Evolutionary conservation across 1,140 invertebrate species (phyloP), one percentile per base, ranked within the genome.

Genomic region (Pachypeltis micranthus): DNA sequence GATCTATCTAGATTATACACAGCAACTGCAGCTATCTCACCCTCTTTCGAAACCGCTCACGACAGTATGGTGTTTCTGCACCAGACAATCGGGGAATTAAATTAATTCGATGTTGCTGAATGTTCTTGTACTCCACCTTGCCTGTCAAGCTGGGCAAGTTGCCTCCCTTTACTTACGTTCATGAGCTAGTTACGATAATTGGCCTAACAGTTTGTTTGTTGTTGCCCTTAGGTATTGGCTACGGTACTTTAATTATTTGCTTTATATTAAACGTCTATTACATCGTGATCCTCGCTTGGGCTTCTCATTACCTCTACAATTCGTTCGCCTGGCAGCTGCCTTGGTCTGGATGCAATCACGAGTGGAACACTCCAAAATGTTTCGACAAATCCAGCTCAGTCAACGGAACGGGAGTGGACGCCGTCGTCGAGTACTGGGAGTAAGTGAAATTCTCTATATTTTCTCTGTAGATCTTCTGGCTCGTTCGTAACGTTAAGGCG

Each of bases 351-450:
- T 83, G 81, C 62, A 69, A 71, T 27, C 72, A 79, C 63, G 63
- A 57, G 39, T 82, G 81, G 80, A 82, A 75, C 63, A 74, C 73
- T 2, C 51, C 63, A 0, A 68, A 69, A 12, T 75, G 74, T 59
- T 72, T 72, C 47, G 59, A 55, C 16, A 44, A 60, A 21, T 29
- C 19, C 1, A 31, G 57, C 25, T n/a, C n/a, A n/a, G 58, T 1
- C 29, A 63, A 57, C 56, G 59, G 19, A 55, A 61, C 56, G 7
- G 27, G 26, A 24, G 71, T 70, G 21, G 71, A 72, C 57, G 66
- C 82, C 3, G 81, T 83, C 1, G 80, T 83, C 68, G 81, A 83
- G 73, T 84, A 78, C 71, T 82, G 81, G 74, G 80, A 83, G 82
- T 83, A 74, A 79, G 79, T 71, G 12, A 25, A 39, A 39, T 61